Conservation (phyloP, 2,797 vertebrate species). For the Choloepus didactylus region DNA sequence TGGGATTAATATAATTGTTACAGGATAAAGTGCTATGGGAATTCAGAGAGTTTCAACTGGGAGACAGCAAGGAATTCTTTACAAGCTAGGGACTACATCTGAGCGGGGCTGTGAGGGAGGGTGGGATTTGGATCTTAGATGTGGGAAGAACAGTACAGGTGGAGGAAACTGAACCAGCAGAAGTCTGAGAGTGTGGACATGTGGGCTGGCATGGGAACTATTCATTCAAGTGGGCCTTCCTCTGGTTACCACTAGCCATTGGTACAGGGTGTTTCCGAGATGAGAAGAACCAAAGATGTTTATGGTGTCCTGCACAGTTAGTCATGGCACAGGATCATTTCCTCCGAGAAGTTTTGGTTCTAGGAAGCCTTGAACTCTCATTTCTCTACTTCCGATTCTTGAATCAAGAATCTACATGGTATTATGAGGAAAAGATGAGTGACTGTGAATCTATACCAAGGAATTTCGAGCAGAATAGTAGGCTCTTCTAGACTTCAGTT, state of each 20-base stretch:
- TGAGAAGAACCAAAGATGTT: background rate
- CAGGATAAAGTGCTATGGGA: background rate
- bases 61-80: background rate
- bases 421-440: slow-evolving; percentile 2
- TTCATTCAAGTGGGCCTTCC: background rate
- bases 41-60: background rate
- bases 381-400: background rate
- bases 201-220: background rate
- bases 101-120: background rate
- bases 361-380: background rate
- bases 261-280: background rate
- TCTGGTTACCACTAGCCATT: background rate
- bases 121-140: background rate
- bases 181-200: background rate
- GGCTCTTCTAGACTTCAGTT: slow-evolving; percentile 48
- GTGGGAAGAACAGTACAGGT: background rate
- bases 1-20: background rate
- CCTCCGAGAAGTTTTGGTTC: background rate
- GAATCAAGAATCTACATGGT: background rate
- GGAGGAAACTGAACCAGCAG: background rate
- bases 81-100: background rate
- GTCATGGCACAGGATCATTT: background rate
- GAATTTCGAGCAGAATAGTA: background rate
- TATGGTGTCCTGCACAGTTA: background rate
- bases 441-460: background rate